phyloP scores from a whole-genome alignment of 2,113 vertebrate species.

The Puma concolor region DNA sequence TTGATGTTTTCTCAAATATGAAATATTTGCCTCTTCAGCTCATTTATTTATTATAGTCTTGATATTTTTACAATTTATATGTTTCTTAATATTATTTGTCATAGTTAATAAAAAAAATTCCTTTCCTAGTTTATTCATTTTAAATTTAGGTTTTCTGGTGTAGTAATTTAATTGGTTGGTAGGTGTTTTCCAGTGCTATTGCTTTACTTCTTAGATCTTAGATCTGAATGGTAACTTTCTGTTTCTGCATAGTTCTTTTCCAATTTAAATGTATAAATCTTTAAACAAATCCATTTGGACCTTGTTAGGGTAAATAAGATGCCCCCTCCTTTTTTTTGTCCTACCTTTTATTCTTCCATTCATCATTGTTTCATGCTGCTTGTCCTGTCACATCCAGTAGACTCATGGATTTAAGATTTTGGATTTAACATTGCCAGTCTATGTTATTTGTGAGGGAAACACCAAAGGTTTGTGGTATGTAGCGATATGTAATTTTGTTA shows the following conservation, averaged over 20 bases:
- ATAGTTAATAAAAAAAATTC: slow-evolving; percentile 27
- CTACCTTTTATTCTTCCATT: neutral
- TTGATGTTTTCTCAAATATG: neutral
- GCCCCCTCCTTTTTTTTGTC: neutral
- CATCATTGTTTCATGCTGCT: neutral
- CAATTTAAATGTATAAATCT: slow-evolving; percentile 20
- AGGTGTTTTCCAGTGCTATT: neutral
- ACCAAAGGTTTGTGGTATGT: neutral
- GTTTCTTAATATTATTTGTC: neutral
- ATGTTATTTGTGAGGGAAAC: slow-evolving; percentile 5
- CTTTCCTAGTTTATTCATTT: slow-evolving; percentile 21
- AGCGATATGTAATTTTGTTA: neutral
- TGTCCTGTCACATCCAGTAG: neutral
- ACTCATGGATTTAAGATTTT: neutral
- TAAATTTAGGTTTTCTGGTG: slow-evolving; percentile 37
- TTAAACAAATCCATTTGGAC: neutral
- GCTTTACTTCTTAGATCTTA: neutral
- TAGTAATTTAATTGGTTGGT: neutral
- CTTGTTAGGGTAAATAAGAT: neutral
- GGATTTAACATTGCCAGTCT: neutral
- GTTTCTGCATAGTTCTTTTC: slow-evolving; percentile 28
- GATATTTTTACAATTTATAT: slow-evolving; percentile 6
- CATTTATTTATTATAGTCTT: neutral
- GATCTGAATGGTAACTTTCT: neutral
- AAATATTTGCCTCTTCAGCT: neutral